phyloP scores from a whole-genome alignment of 2,888 invertebrate genomes.

The Cataglyphis cursor region DNA sequence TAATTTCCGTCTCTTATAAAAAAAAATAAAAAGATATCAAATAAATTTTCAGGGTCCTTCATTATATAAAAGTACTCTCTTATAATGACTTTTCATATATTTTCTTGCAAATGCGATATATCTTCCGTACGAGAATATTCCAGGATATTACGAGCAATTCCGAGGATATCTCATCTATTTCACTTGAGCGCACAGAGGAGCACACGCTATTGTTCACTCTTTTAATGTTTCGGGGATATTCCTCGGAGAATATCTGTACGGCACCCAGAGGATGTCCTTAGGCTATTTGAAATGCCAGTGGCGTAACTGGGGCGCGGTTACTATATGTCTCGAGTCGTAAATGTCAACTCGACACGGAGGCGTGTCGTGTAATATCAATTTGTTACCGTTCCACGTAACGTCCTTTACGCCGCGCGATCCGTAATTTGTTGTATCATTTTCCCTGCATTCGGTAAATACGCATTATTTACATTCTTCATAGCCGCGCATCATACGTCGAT shows the following conservation, averaged over 20 bases:
- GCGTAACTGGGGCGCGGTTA: conserved; percentile 53
- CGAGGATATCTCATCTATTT: conserved; percentile 36
- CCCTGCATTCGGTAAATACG: conserved; percentile 11
- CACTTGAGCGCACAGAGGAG: conserved; percentile 14
- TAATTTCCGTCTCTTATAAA: neutral
- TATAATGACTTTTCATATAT: neutral
- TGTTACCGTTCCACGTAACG: conserved; percentile 20
- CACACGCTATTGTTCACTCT: conserved; percentile 48
- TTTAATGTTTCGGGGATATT: conserved; percentile 54
- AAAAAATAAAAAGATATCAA: neutral
- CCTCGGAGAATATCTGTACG: conserved; percentile 49
- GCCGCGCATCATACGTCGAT: conserved; percentile 15
- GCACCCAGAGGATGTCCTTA: conserved; percentile 51
- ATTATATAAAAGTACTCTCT: neutral
- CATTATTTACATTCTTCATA: conserved; percentile 26
- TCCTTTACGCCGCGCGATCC: conserved; percentile 26
- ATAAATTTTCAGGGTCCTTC: neutral
- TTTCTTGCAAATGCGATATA: neutral
- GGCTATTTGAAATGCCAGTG: conserved; percentile 53
- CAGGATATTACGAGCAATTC: conserved; percentile 36
- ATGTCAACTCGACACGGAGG: conserved; percentile 42
- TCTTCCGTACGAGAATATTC: neutral
- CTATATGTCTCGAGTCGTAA: conserved; percentile 43
- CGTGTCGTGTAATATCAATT: conserved; percentile 49
- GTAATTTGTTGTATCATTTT: conserved; percentile 30